Evolutionary conservation across 1,140 invertebrate species (phyloP).

Genomic region (Episyrphus balteatus): DNA sequence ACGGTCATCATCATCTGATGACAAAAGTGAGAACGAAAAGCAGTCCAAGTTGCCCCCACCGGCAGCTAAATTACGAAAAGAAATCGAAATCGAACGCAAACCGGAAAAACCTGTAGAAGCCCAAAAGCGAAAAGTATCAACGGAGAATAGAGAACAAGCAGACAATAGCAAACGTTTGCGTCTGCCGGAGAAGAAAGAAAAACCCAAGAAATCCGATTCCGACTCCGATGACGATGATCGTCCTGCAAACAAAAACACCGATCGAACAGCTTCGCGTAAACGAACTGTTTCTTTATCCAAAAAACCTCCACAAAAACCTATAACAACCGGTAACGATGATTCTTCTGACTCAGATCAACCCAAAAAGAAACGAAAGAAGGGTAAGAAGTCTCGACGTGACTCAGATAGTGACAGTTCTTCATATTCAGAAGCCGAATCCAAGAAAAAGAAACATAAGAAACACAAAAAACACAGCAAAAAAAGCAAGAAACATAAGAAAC

Average conservation of each 20-base stretch:
- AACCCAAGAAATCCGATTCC: constrained; percentile 7
- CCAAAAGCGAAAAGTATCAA: constrained; percentile 2
- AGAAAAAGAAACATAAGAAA: constrained; percentile 52
- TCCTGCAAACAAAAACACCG: constrained; percentile 41
- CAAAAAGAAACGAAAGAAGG: constrained; percentile 40
- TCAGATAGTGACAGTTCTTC: constrained; percentile 49
- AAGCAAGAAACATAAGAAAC: constrained; percentile 54
- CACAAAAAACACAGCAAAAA: constrained; percentile 60
- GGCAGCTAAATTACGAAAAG: constrained; percentile 29
- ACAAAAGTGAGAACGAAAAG: constrained; percentile 24
- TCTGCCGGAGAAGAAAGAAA: constrained; percentile 1
- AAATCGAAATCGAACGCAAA: constrained; percentile 16
- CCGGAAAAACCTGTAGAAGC: not conserved
- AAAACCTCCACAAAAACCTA: constrained; percentile 16
- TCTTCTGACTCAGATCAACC: constrained; percentile 30
- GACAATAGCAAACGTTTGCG: not conserved
- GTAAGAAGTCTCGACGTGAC: constrained; percentile 43
- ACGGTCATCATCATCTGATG: constrained; percentile 24
- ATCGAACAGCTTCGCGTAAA: constrained; percentile 13
- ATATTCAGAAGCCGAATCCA: constrained; percentile 49
- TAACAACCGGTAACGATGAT: constrained; percentile 27
- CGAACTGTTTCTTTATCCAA: constrained; percentile 31
- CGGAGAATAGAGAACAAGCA: constrained; percentile 6
- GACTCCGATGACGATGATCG: constrained; percentile 37
- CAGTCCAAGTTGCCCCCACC: constrained; percentile 4